phyloP scores from a whole-genome alignment of 2,113 vertebrate species.

The Ptyas mucosa region DNA sequence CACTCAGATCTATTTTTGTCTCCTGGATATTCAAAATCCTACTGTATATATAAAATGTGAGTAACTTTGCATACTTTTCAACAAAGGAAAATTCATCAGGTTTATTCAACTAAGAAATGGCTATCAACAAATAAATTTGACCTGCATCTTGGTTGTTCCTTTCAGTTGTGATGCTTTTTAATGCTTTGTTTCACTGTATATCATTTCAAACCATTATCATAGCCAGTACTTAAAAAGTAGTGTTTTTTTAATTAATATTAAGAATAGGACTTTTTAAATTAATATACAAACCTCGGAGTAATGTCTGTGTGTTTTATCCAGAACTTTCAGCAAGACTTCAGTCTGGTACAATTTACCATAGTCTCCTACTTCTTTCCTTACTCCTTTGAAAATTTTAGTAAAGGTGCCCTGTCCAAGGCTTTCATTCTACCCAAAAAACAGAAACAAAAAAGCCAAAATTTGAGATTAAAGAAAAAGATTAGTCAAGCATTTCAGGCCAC shows the following conservation, averaged over 20 bases:
- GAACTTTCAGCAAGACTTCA: slow-evolving; percentile 89
- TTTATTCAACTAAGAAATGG: background rate
- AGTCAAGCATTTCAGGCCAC: background rate
- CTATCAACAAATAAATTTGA: background rate
- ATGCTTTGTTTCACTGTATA: background rate
- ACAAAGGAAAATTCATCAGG: background rate
- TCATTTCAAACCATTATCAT: background rate
- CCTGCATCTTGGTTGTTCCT: background rate
- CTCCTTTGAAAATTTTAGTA: slow-evolving; percentile 92
- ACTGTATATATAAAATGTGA: background rate
- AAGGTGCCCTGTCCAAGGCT: slow-evolving; percentile 95
- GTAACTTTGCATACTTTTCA: background rate
- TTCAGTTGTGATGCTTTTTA: background rate
- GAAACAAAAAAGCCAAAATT: background rate
- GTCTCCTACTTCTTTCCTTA: slow-evolving; percentile 87
- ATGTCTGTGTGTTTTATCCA: slow-evolving; percentile 91
- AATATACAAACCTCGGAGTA: slow-evolving; percentile 86
- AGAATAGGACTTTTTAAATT: background rate
- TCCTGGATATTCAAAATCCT: background rate
- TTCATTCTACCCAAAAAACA: slow-evolving; percentile 73
- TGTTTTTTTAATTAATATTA: background rate
- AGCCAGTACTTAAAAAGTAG: background rate
- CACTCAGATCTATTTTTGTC: background rate
- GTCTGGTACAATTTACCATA: slow-evolving; percentile 89
- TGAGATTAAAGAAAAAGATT: background rate